Base-by-base conservation (phyloP, 1,140 invertebrate species). In the Lordiphosa clarofinis region DNA sequence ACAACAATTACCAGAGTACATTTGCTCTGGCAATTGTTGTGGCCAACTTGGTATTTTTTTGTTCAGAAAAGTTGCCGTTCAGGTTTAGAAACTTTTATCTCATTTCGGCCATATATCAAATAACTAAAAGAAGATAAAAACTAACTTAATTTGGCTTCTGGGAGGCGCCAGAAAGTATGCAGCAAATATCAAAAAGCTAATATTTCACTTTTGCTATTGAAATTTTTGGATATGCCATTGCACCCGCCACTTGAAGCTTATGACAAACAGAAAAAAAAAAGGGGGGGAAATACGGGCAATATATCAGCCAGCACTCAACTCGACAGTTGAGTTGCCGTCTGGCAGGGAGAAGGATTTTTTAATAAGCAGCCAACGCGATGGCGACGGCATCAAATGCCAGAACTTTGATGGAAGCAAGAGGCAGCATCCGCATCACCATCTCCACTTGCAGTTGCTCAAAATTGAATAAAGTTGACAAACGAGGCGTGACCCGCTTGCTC, bases 1-100 rank as follows among this genome's bases (percentile, higher is more conserved):
- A 67, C 67, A 71, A 56, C 57, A 67, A 67, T 71, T 66, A 70
- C 56, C 24, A 31, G 56, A 54, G 53, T 48, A 53, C 38, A 66
- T 56, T 49, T 56, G 52, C 40, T 31, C 15, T 31, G 19, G 43
- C 21, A 47, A 31, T 38, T 50, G 54, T 48, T 58, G 50, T 44
- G 15, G 33, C 21, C 8, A 48, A 46, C 9, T 15, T 21, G 10
- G 15, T 7, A 7, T n/a, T 11, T 28, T 19, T 60, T 24, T 31
- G 4, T 43, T 10, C 52, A 24, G 8, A 39, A 33, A 39, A 33
- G 5, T 4, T 52, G 48, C 7, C 33, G 35, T 36, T 13, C 44
- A 35, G 53, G 39, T 39, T 33, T 19, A 12, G 9, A 12, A 21
- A 19, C n/a, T 42, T 24, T 33, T 43, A 13, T 10, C 39, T 11